Conservation (phyloP, 2,888 invertebrate genomes). For the Malacosoma neustria region DNA sequence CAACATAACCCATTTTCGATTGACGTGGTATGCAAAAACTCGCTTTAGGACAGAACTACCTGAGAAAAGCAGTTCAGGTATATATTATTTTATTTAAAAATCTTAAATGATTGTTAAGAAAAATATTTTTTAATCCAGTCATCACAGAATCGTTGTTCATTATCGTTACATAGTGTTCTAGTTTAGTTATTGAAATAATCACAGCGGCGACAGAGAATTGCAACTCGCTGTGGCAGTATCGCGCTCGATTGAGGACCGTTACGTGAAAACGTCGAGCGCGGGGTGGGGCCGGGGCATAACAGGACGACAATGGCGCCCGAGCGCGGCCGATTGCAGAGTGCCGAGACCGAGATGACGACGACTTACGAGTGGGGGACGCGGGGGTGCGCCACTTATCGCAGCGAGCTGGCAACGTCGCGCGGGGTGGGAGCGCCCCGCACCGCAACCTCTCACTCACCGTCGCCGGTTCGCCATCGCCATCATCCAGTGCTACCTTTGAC, state of each 20-base stretch:
- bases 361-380: conserved; percentile 62
- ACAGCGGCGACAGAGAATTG: conserved; percentile 38
- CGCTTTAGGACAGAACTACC: conserved; percentile 35
- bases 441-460: conserved; percentile 77
- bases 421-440: conserved; percentile 70
- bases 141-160: neutral
- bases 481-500: conserved; percentile 79
- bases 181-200: conserved; percentile 39
- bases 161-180: conserved; percentile 19
- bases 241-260: conserved; percentile 75
- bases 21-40: conserved; percentile 49
- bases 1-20: conserved; percentile 56
- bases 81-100: no score
- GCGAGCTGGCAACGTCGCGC: conserved; percentile 73
- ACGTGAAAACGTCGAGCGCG: conserved; percentile 69
- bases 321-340: conserved; percentile 60
- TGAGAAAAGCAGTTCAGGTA: no score
- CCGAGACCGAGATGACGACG: conserved; percentile 66
- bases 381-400: conserved; percentile 74
- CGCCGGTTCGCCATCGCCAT: conserved; percentile 66
- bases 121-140: neutral
- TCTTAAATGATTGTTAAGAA: neutral
- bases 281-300: conserved; percentile 61
- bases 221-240: conserved; percentile 63
- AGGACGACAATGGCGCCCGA: conserved; percentile 65